Evolutionary conservation across 2,888 invertebrate species (phyloP).

Genomic region (Entomobrya multifasciata): DNA sequence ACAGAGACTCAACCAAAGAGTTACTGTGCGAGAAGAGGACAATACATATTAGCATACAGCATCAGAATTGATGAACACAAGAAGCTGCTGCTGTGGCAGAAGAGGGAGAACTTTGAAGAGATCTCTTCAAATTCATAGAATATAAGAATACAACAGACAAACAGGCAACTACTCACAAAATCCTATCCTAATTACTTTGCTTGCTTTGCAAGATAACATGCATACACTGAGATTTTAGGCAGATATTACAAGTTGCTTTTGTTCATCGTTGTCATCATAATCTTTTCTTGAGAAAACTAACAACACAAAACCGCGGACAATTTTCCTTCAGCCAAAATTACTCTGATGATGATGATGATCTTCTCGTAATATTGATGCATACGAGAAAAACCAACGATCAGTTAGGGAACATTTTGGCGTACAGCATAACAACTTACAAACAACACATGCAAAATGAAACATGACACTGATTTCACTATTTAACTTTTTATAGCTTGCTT

Average conservation of each 20-base stretch:
- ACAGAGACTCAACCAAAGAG: conserved; percentile 32
- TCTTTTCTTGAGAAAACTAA: conserved; percentile 28
- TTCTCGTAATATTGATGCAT: neutral
- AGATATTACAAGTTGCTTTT: neutral
- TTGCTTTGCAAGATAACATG: neutral
- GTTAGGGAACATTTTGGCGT: neutral
- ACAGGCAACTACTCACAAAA: conserved; percentile 8
- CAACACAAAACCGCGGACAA: neutral
- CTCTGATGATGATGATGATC: neutral
- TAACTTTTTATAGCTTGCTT: conserved; percentile 21
- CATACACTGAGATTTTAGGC: neutral
- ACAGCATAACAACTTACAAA: no score
- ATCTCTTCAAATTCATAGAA: neutral
- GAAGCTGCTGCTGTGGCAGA: neutral
- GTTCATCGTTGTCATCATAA: conserved; percentile 25
- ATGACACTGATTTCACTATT: conserved; percentile 61
- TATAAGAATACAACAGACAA: conserved; percentile 11
- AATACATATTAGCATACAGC: neutral
- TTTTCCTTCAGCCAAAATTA: neutral
- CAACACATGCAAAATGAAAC: conserved; percentile 4
- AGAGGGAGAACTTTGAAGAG: neutral
- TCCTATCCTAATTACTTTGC: neutral
- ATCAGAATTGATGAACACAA: neutral
- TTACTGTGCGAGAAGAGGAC: conserved; percentile 21
- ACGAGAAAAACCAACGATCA: no score